Base-by-base conservation (phyloP, 2,888 invertebrate genomes). In the Phasia obesa region DNA sequence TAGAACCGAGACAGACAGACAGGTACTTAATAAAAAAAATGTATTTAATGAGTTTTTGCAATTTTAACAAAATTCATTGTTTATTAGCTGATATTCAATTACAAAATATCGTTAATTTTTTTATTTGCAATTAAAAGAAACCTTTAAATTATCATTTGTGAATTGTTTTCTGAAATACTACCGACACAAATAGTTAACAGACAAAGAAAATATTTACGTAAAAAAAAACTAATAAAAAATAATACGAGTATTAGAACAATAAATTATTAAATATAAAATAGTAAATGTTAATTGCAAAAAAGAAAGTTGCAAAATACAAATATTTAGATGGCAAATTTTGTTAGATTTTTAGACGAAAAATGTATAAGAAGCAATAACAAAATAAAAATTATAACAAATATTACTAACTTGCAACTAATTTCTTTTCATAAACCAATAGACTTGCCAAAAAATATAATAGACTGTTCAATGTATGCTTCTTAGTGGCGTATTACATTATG, bases 301-400 rank as follows among this genome's bases (percentile, higher is more conserved):
- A 55, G 49, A 51, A 11, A 59, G 67, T 59, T 47, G 27, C 75
- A 67, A 76, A 67, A 67, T 47, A 35, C 2, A 74, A 31, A 35
- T 55, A 76, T 57, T 57, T 64, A 49, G 38, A 59, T 17, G 57
- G 65, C 51, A 42, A 73, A 73, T 59, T 73, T 75, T 64, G 55
- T 25, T 70, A 64, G 13, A 42, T 55, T 35, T 53, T 59, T 77
- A 49, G 44, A 49, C 3, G 27, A 62, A 42, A 51, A 42, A 64
- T 79, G 73, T 79, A 79, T 73, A 51, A 67, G 35, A 79, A 79
- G 79, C 67, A 79, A 73, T 79, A 79, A 47, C 17, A 17, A 17
- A 38, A n/a, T 53, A n/a, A 44, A 35, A 42, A 23, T 62, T 21
- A 31, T 23, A 44, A 23, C n/a, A 31, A 27, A 4, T 35, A 15